A percentile compares a stretch with the other conserved stretches of the same genome.
Conservation (phyloP, 2,797 vertebrate species). For the Enteromius unitaeniatus region DNA sequence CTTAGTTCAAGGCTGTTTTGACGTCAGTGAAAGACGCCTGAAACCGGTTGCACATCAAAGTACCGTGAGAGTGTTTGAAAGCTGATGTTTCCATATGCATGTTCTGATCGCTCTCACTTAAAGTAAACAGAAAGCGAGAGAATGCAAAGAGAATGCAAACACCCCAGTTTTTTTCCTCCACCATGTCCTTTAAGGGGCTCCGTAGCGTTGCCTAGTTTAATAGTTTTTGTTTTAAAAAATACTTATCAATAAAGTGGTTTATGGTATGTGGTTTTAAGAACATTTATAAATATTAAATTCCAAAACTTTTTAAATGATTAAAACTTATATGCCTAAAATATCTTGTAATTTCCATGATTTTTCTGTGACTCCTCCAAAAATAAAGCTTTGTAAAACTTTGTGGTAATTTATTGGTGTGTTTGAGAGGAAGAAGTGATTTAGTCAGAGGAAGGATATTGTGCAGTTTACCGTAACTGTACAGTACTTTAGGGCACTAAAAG, state of each 20-base stretch:
- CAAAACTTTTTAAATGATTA: neutral
- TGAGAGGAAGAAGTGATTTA: slow-evolving; percentile 39
- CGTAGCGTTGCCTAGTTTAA: neutral
- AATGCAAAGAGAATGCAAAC: no score
- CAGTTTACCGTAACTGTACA: slow-evolving; percentile 41
- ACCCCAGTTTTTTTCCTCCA: no score
- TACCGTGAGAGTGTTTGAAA: no score
- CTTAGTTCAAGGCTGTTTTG: no score
- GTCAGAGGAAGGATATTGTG: slow-evolving; percentile 53
- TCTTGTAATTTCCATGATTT: neutral
- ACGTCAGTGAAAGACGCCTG: no score
- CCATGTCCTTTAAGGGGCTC: no score
- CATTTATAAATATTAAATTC: neutral
- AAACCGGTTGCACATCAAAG: no score
- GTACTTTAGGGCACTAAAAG: slow-evolving; percentile 23
- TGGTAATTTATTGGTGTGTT: neutral
- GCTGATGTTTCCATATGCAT: no score
- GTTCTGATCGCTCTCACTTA: no score
- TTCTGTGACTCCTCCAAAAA: neutral
- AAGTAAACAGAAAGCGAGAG: no score
- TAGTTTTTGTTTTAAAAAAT: neutral
- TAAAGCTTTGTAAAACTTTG: neutral
- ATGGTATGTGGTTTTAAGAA: no score
- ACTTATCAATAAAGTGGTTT: neutral
- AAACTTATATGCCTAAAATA: neutral